These are phyloP conservation scores for Sebastes trivittatus DNA, from an alignment of 2,797 vertebrate species.

Conservation along the genomic window DNA sequence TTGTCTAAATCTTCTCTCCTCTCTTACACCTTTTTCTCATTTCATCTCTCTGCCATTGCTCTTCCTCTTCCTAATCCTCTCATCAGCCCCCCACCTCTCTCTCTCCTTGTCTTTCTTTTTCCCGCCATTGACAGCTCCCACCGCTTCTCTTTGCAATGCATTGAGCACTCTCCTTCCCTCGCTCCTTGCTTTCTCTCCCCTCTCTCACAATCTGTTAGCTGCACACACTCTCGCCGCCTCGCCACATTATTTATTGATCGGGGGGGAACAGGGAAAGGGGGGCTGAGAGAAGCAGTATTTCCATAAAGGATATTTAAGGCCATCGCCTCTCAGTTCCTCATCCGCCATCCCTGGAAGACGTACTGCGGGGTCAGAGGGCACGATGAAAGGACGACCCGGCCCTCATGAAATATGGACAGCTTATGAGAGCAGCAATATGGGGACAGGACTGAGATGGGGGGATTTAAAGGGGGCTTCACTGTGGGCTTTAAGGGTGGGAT, in stretches of 20 bases:
- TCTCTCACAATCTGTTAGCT: constrained; percentile 76
- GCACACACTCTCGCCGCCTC: constrained; percentile 56
- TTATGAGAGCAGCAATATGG: constrained; percentile 45
- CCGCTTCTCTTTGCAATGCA: constrained; percentile 57
- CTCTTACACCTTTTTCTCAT: neutral
- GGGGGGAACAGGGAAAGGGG: constrained; percentile 17
- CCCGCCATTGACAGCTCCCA: constrained; percentile 39
- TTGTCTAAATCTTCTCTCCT: neutral
- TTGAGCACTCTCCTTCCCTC: constrained; percentile 10
- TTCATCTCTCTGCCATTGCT: constrained; percentile 13
- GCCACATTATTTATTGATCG: constrained; percentile 84
- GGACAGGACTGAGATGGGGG: neutral
- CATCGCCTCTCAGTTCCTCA: constrained; percentile 45
- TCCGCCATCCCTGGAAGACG: constrained; percentile 52
- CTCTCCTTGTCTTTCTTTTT: constrained; percentile 27
- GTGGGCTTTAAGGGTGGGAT: constrained; percentile 29
- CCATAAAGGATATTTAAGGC: constrained; percentile 82
- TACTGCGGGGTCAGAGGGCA: constrained; percentile 63
- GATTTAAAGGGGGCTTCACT: constrained; percentile 20
- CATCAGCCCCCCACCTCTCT: neutral
- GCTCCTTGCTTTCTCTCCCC: constrained; percentile 8
- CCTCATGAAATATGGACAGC: constrained; percentile 69
- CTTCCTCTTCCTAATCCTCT: constrained; percentile 1
- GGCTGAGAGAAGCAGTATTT: constrained; percentile 60
- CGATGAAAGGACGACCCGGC: constrained; percentile 56